phyloP scores from a whole-genome alignment of 2,113 vertebrate genomes.

The Etheostoma cragini region DNA sequence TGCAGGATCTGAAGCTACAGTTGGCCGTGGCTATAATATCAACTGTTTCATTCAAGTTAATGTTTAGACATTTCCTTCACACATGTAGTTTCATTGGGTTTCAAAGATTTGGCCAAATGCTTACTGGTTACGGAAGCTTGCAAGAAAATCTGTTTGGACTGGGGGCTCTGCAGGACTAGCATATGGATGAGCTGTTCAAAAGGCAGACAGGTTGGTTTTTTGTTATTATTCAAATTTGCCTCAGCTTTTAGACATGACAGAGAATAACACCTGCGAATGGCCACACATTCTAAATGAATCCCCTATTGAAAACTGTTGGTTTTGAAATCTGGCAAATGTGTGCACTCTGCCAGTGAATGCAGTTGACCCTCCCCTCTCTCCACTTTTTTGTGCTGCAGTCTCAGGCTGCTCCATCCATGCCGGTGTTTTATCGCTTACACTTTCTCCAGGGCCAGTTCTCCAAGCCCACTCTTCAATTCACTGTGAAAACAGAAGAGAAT shows the following conservation, averaged over 20 bases:
- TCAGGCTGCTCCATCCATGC: constrained; percentile 26
- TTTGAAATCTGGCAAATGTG: constrained; percentile 4
- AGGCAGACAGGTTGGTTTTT: constrained; percentile 3
- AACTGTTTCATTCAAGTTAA: neutral
- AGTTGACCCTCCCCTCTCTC: constrained; percentile 14
- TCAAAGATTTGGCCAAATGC: constrained; percentile 27
- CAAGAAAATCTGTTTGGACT: constrained; percentile 41
- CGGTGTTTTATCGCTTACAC: constrained; percentile 37
- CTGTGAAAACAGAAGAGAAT: constrained; percentile 52
- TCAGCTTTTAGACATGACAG: constrained; percentile 42
- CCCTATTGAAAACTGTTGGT: constrained; percentile 13
- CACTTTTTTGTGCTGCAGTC: constrained; percentile 19
- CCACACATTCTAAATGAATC: constrained; percentile 33
- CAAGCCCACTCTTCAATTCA: constrained; percentile 30
- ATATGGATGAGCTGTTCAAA: constrained; percentile 33
- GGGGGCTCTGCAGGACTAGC: constrained; percentile 6
- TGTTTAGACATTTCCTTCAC: neutral
- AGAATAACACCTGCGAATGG: constrained; percentile 44
- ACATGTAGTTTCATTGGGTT: constrained; percentile 4
- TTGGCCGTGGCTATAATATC: neutral
- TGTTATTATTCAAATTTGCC: constrained; percentile 28
- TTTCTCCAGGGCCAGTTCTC: constrained; percentile 28
- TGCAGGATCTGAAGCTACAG: neutral
- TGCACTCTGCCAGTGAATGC: constrained; percentile 18
- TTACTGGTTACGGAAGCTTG: constrained; percentile 25